phyloP scores from a whole-genome alignment of 2,797 vertebrate species.

The Poeciliopsis presidionis region DNA sequence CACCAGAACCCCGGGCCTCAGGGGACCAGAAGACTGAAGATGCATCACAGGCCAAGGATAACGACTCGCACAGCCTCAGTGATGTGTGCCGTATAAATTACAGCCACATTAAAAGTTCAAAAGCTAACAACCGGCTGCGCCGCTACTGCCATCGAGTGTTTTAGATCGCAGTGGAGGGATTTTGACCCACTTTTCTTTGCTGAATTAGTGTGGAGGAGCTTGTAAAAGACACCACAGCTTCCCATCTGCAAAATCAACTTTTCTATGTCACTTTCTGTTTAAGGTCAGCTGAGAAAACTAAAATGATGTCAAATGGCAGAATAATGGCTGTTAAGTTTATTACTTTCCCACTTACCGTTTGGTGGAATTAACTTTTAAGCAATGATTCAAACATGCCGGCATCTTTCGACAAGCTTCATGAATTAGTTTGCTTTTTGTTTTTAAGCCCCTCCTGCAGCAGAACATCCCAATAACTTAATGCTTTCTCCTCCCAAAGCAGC shows the following conservation, averaged over 20 bases:
- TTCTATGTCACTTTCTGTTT: neutral
- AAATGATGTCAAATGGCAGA: neutral
- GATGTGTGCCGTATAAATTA: neutral
- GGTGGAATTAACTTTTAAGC: neutral
- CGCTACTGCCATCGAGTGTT: neutral
- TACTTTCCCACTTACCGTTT: neutral
- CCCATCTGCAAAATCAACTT: too few relatives aligned
- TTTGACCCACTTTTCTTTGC: neutral
- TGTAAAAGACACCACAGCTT: too few relatives aligned
- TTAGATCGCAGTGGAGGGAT: neutral
- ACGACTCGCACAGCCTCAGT: slow-evolving; percentile 6
- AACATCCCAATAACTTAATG: neutral
- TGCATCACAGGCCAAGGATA: slow-evolving; percentile 22
- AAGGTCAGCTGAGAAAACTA: neutral
- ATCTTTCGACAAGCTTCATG: neutral
- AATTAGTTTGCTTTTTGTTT: neutral
- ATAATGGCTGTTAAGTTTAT: neutral
- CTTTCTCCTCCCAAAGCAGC: neutral
- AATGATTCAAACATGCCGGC: neutral
- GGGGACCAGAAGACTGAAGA: slow-evolving; percentile 18
- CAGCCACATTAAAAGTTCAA: neutral
- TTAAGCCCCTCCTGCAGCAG: neutral
- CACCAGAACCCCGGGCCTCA: slow-evolving; percentile 51
- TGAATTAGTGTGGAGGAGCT: too few relatives aligned
- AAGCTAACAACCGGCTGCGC: neutral